Base-by-base conservation (phyloP, 2,113 vertebrate species). In the Chascanopsetta lugubris region DNA sequence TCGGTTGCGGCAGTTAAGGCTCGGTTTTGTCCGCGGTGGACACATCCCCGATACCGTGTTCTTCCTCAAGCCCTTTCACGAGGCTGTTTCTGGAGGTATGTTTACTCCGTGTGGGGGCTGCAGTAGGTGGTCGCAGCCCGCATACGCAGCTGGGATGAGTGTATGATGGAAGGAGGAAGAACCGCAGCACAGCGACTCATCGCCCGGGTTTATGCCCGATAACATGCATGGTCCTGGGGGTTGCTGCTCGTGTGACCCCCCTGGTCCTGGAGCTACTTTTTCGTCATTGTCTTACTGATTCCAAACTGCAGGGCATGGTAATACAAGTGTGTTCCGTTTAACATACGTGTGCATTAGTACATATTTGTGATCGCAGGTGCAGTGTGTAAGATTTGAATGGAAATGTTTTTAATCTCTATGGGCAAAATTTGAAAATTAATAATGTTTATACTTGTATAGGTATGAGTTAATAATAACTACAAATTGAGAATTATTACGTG, bases 171-270 rank as follows among this genome's bases (percentile, higher is more conserved):
- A 13, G 34, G 4, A 15, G 34, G 34, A 38, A 38, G 13, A 11
- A 17, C 13, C 34, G 40, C 40, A 42, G 40, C 57, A 24, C 24
- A 51, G 38, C 72, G 57, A 15, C 54, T 58, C 29, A 15, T 61
- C 1, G 6, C 1, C 36, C 20, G 30, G 25, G 47, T 46, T 20
- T 3, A 59, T 62, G 34, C 38, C 42, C 15, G 40, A 18, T 9
- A 18, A 15, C 12, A 6, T 17, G 34, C 40, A 8, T 42, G 17
- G n/a, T 42, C 12, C 2, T 5, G 0, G 0, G 38, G 40, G 40
- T 18, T 18, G 40, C n/a, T 18, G 17, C 15, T 12, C 40, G n/a
- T 15, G 2, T n/a, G 6, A 40, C 2, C 38, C 2, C 38, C 15
- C 38, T n/a, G 38, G 17, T 40, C n/a, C 4, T 17, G 13, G 17